Evolutionary conservation across 2,113 vertebrate genomes (phyloP).

Genomic region (Sciurus niger): DNA sequence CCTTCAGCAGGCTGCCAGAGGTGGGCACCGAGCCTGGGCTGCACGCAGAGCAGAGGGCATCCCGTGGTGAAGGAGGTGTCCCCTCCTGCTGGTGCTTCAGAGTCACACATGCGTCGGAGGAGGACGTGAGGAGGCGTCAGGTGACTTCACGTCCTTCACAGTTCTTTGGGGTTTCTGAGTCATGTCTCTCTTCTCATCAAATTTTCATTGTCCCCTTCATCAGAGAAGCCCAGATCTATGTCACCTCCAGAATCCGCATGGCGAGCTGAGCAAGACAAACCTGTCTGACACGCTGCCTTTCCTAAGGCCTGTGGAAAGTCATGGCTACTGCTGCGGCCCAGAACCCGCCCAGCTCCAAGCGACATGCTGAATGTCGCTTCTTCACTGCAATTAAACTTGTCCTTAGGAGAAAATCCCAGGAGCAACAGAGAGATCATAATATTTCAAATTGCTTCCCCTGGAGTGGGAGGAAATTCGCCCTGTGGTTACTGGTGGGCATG

Average conservation of each 20-base stretch:
- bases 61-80: not conserved
- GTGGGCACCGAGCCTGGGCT: not conserved
- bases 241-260: not conserved
- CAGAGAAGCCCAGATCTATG: not conserved
- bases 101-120: accelerated
- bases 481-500: accelerated
- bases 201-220: not conserved
- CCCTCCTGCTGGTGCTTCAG: not conserved
- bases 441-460: not conserved
- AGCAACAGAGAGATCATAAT: not conserved
- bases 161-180: accelerated
- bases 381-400: not conserved
- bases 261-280: not conserved
- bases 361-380: too few species aligned
- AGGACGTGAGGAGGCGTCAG: too few species aligned
- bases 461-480: not conserved
- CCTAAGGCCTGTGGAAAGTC: accelerated
- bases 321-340: accelerated
- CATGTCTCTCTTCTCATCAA: not conserved
- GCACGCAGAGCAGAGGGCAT: too few species aligned
- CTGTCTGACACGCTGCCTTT: accelerated
- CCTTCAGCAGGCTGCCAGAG: not conserved
- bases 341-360: not conserved
- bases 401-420: conserved; percentile 21
- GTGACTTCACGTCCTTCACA: accelerated